Conservation (phyloP, 2,888 invertebrate species). For the Tanypteryx hageni region DNA sequence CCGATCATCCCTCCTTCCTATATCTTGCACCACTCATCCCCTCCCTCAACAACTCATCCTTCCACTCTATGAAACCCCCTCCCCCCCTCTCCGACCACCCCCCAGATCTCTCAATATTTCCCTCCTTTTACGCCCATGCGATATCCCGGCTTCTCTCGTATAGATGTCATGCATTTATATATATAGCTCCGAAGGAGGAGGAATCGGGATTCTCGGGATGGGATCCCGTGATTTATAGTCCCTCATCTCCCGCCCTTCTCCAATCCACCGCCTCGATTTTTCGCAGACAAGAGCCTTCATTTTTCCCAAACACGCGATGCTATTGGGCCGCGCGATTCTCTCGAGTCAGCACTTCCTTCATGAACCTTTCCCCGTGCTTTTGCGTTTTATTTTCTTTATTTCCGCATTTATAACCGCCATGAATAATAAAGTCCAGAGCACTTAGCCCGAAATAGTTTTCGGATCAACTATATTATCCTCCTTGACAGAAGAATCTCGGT, state of each 20-base stretch:
- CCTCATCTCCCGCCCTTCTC: conserved; percentile 7
- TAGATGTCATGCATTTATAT: conserved; percentile 32
- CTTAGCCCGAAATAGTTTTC: too few relatives aligned
- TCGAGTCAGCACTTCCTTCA: neutral
- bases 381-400: too few relatives aligned
- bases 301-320: conserved; percentile 28
- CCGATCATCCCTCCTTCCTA: neutral
- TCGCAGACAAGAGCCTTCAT: neutral
- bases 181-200: neutral
- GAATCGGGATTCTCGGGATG: conserved; percentile 14
- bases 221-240: neutral
- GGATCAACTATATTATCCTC: too few relatives aligned
- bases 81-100: neutral
- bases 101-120: neutral
- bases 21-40: neutral
- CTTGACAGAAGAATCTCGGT: too few relatives aligned
- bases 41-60: neutral
- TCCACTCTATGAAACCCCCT: neutral
- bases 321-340: neutral
- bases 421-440: too few relatives aligned
- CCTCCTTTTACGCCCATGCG: neutral
- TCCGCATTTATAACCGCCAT: too few relatives aligned
- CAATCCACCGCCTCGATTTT: neutral
- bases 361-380: neutral
- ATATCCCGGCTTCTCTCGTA: conserved; percentile 7